Evolutionary conservation across 1,140 invertebrate species (phyloP), one percentile per base, ranked within the genome.

Genomic region (Pseudachorutes palmiensis): DNA sequence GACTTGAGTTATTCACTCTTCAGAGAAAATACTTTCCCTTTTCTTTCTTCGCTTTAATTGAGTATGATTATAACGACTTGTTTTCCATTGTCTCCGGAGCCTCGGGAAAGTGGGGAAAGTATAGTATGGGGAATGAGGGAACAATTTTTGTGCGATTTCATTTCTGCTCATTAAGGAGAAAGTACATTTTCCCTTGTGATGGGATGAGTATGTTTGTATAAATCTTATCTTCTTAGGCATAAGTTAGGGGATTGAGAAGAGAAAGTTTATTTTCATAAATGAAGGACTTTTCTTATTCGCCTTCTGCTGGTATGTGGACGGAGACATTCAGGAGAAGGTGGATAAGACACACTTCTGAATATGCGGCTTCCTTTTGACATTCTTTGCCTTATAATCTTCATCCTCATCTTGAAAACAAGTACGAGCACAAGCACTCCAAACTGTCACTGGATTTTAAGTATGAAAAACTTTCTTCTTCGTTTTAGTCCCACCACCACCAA

Each of bases 361-460:
- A 45, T 45, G 36, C 36, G 36, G 36, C 36, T 45, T 45, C 19
- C 36, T 45, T n/a, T n/a, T n/a, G n/a, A n/a, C n/a, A n/a, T n/a
- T n/a, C n/a, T n/a, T n/a, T n/a, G n/a, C 36, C 36, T 45, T 19
- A 45, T 45, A 45, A 45, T 45, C 36, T 45, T 45, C 36, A 9
- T 45, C 19, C 36, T 45, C 36, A 45, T 45, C 36, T 45, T 45
- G 36, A 55, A 22, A 55, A 55, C n/a, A n/a, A n/a, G n/a, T n/a
- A 55, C 51, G 24, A 55, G 51, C 24, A 14, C 5, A 22, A 55
- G 51, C 51, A 55, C 51, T 55, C 51, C 24, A 22, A 55, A 55
- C 12, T 55, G 51, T 55, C 51, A 55, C 51, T 55, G 51, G 51
- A 22, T 55, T 55, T 55, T 55, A 55, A 55, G 51, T 55, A 55